phyloP scores from a whole-genome alignment of 2,888 invertebrate species.

The Oxystoma pomonae region DNA sequence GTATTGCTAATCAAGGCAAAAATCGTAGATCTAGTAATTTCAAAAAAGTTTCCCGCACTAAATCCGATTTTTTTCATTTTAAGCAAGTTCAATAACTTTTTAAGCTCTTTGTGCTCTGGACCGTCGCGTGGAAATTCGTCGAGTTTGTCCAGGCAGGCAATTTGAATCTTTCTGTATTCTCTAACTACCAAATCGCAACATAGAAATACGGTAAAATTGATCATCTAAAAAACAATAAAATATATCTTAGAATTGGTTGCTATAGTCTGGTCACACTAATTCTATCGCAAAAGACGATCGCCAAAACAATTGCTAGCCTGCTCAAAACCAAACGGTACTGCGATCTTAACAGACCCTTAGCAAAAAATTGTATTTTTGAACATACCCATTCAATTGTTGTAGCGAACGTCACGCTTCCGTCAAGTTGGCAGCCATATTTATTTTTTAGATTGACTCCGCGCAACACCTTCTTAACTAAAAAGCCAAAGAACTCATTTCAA shows the following conservation, averaged over 20 bases:
- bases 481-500: too few relatives aligned
- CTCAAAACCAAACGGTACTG: too few relatives aligned
- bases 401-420: too few relatives aligned
- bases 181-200: background rate
- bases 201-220: background rate
- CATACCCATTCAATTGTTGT: too few relatives aligned
- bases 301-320: too few relatives aligned
- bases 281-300: too few relatives aligned
- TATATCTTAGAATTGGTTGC: background rate
- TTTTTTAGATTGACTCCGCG: too few relatives aligned
- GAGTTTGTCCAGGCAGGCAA: background rate
- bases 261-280: too few relatives aligned
- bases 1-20: background rate
- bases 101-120: background rate
- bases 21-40: background rate
- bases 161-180: background rate
- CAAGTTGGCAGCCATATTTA: too few relatives aligned
- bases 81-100: background rate
- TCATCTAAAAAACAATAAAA: background rate
- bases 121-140: background rate
- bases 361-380: too few relatives aligned
- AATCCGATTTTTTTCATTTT: background rate
- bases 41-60: background rate
- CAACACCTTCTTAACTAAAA: too few relatives aligned
- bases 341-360: too few relatives aligned